Conservation (phyloP, 2,797 vertebrate species). For the Lophura swinhoii region DNA sequence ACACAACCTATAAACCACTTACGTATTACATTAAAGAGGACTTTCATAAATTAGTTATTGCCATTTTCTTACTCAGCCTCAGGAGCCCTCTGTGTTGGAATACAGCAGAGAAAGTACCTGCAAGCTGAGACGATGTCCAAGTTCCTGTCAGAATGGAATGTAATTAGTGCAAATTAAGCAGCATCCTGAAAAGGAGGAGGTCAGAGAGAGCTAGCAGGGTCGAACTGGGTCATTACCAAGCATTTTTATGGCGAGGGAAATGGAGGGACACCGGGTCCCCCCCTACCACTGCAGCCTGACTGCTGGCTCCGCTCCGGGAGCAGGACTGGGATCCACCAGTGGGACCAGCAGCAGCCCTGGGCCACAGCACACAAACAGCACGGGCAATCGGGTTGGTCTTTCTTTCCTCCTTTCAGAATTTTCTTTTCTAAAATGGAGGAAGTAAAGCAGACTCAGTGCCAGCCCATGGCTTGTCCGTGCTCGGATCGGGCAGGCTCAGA, state of each 20-base stretch:
- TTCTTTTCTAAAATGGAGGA: neutral
- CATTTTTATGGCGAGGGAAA: slow-evolving; percentile 31
- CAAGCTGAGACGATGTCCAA: slow-evolving; percentile 83
- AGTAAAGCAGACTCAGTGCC: neutral
- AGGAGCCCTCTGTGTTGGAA: neutral
- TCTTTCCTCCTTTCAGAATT: neutral
- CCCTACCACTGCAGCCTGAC: neutral
- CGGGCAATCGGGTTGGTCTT: neutral
- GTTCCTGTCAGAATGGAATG: slow-evolving; percentile 95
- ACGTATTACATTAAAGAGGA: neutral
- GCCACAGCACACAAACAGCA: fast-evolving
- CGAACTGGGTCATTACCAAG: slow-evolving; percentile 81
- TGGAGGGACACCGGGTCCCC: neutral
- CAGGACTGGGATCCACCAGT: fast-evolving
- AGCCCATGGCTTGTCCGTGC: too few relatives aligned
- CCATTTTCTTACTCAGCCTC: neutral
- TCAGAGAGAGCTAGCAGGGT: slow-evolving; percentile 88
- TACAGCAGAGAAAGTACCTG: slow-evolving; percentile 74
- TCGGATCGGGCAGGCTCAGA: too few relatives aligned
- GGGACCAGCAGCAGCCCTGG: neutral
- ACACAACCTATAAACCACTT: neutral
- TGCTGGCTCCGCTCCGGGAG: neutral
- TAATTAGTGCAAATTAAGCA: slow-evolving; percentile 96
- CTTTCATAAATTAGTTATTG: neutral
- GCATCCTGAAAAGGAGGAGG: slow-evolving; percentile 85